Evolutionary conservation across 2,797 vertebrate genomes (phyloP), one percentile per base, ranked within the genome.

Genomic region (Tarsius wallacei): DNA sequence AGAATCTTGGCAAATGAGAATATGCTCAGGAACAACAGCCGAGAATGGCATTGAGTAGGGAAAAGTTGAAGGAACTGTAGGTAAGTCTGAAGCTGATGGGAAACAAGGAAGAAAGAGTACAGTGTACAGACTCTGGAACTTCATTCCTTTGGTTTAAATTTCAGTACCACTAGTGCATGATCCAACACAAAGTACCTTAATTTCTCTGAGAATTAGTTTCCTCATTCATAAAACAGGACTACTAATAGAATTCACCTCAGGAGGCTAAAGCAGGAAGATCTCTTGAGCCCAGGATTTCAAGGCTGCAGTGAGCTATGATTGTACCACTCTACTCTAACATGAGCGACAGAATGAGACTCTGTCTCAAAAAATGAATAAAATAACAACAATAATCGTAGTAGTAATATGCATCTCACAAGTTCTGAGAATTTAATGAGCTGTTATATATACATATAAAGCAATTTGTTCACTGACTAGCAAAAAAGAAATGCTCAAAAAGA

Each of bases 111-210:
- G 31, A 73, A 31, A n/a, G 13, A 47, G 4, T 12, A 17, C 8
- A 15, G 33, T 28, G 47, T 15, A 12, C 0, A n/a, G 26, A 70
- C 47, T 57, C 7, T 13, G 12, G 61, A 82, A 71, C 28, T 14
- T 33, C 49, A 13, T n/a, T 83, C 8, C 11, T 31, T 2, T 6
- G 11, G 4, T 49, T 21, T 85, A 64, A 64, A 31, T n/a, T 5
- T 28, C 14, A 42, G 19, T 0, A 21, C 1, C 10, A 57, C 5
- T 10, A 26, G 1, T 19, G 2, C 42, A n/a, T 5, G 28, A 64
- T 8, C 57, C 51, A 73, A 49, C 4, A 22, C 4, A 82, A 71
- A 15, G 49, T 28, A 53, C 2, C 7, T 16, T 42, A 33, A 49
- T 1, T 16, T 68, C 16, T 8, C 21, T 76, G 13, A n/a, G 63